phyloP scores from a whole-genome alignment of 2,113 vertebrate genomes.

The Ctenomys sociabilis region DNA sequence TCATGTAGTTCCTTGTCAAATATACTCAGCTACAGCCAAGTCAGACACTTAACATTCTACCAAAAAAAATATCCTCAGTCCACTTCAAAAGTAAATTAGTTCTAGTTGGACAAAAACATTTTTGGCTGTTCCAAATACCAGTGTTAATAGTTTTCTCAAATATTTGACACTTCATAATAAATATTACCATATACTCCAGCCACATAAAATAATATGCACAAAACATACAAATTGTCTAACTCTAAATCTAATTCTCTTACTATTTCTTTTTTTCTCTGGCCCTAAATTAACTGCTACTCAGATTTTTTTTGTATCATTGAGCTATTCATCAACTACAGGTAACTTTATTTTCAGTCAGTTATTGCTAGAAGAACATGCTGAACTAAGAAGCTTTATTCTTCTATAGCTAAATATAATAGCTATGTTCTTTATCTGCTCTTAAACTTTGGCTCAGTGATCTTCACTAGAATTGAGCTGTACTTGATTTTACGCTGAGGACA shows the following conservation, averaged over 20 bases:
- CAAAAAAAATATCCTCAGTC: background rate
- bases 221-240: background rate
- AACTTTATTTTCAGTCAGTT: background rate
- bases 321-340: background rate
- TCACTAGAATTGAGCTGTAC: background rate
- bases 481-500: background rate
- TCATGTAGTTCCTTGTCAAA: background rate
- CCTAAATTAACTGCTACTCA: background rate
- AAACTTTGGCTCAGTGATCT: background rate
- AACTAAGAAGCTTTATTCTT: background rate
- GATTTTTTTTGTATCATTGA: background rate
- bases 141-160: background rate
- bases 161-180: constrained; percentile 9
- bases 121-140: background rate
- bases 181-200: background rate
- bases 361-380: background rate
- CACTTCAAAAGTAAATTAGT: background rate
- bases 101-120: too few species aligned
- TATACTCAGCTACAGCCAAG: background rate
- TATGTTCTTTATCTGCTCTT: background rate
- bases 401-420: background rate
- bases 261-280: background rate
- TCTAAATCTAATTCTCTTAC: background rate
- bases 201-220: background rate
- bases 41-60: background rate